A percentile compares a stretch with the other conserved stretches of the same genome.
These are phyloP conservation scores for Ennomos fuscantarius DNA, from an alignment of 2,888 invertebrate species.

Conservation along the genomic window DNA sequence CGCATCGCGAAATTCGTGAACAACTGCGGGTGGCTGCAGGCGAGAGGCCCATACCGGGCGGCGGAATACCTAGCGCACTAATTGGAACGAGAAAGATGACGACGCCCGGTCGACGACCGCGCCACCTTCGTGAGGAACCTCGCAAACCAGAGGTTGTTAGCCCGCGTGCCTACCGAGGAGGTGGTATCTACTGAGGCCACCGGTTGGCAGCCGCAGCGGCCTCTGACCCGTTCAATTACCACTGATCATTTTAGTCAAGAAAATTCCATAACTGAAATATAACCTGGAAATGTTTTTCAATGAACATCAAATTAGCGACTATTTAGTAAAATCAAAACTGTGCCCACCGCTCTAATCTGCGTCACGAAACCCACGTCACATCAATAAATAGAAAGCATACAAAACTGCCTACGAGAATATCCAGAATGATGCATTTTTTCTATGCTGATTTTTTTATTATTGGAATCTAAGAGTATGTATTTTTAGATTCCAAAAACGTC, in stretches of 20 bases:
- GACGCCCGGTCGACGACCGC: slow-evolving; percentile 69
- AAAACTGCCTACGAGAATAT: slow-evolving; percentile 11
- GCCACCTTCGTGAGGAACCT: slow-evolving; percentile 55
- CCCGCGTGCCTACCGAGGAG: slow-evolving; percentile 42
- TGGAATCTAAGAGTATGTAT: no score
- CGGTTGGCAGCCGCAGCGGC: slow-evolving; percentile 25
- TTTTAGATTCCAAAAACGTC: no score
- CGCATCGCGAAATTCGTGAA: slow-evolving; percentile 59
- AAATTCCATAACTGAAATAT: slow-evolving; percentile 22
- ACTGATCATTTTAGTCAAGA: slow-evolving; percentile 14
- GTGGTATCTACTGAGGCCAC: slow-evolving; percentile 27
- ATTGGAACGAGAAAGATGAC: slow-evolving; percentile 64
- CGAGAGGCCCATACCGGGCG: slow-evolving; percentile 61
- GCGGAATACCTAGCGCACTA: slow-evolving; percentile 55
- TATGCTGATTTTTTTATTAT: no score
- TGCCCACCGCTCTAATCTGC: slow-evolving; percentile 32
- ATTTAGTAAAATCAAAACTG: slow-evolving; percentile 10
- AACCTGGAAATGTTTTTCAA: slow-evolving; percentile 14
- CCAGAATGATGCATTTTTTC: no score
- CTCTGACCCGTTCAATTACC: slow-evolving; percentile 30
- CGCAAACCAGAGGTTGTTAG: slow-evolving; percentile 61
- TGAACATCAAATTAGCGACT: slow-evolving; percentile 21
- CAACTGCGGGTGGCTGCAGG: slow-evolving; percentile 51
- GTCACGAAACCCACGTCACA: slow-evolving; percentile 36
- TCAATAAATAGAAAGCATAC: slow-evolving; percentile 36